Conservation (phyloP, 2,113 vertebrate species). For the Hyaena hyaena region DNA sequence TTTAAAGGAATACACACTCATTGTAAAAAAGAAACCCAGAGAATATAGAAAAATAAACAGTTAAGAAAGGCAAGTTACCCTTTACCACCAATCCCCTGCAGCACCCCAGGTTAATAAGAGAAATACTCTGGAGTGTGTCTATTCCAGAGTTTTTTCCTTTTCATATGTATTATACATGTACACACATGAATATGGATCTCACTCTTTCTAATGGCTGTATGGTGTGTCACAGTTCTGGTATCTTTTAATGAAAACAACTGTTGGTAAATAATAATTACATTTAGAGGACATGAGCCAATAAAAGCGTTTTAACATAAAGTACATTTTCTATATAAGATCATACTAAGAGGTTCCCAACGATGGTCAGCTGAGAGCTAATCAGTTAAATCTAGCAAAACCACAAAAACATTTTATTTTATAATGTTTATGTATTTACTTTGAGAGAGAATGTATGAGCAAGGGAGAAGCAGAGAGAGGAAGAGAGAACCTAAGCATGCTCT, state of each 20-base stretch:
- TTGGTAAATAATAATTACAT: not conserved
- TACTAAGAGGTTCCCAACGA: not conserved
- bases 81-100: not conserved
- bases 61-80: not conserved
- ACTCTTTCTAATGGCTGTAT: not conserved
- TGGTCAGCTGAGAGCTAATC: not conserved
- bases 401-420: not conserved
- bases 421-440: too few species aligned
- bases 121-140: not conserved
- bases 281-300: not conserved
- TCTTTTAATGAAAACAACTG: constrained; percentile 2
- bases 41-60: not conserved
- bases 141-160: not conserved
- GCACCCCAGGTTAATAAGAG: not conserved
- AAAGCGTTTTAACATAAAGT: not conserved
- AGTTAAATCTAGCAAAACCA: not conserved
- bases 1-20: not conserved
- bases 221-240: not conserved
- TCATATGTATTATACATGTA: not conserved
- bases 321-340: not conserved
- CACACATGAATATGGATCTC: not conserved
- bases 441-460: too few species aligned
- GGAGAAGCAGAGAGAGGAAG: too few species aligned
- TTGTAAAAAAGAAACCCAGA: not conserved
- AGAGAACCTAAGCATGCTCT: too few species aligned